A percentile compares a stretch with the other conserved stretches of the same genome.
These are phyloP conservation scores for Elephantulus edwardii DNA, from an alignment of 2,113 vertebrate genomes.

Conservation along the genomic window DNA sequence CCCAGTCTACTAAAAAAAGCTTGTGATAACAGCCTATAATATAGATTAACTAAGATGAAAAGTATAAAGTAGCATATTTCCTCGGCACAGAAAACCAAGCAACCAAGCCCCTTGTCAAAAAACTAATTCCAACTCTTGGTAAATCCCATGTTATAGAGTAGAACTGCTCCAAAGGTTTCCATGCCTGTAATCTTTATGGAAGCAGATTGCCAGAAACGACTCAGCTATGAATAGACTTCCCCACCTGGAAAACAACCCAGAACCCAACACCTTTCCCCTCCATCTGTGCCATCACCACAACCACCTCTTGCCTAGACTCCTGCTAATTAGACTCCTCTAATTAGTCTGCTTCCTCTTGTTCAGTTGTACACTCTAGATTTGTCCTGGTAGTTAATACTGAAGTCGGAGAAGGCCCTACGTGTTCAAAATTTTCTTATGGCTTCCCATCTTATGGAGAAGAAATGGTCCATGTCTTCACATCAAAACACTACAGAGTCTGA, in stretches of 20 bases:
- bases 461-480: background rate
- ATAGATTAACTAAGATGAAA: background rate
- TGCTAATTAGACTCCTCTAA: too few species aligned
- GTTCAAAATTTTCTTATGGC: background rate
- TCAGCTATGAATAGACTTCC: too few species aligned
- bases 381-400: background rate
- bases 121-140: too few species aligned
- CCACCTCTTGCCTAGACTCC: background rate
- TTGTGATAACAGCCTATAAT: too few species aligned
- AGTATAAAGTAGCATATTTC: accelerated
- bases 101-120: too few species aligned
- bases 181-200: background rate
- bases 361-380: background rate
- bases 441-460: background rate
- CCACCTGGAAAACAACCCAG: background rate
- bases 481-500: accelerated
- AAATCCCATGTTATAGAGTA: background rate
- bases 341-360: too few species aligned
- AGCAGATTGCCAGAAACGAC: background rate
- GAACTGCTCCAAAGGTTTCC: background rate
- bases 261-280: too few species aligned
- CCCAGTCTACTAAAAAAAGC: background rate
- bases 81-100: background rate
- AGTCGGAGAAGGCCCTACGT: too few species aligned
- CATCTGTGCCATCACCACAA: too few species aligned